Evolutionary conservation across 1,140 invertebrate genomes (phyloP).

Genomic region (Brachionus koreanus): DNA sequence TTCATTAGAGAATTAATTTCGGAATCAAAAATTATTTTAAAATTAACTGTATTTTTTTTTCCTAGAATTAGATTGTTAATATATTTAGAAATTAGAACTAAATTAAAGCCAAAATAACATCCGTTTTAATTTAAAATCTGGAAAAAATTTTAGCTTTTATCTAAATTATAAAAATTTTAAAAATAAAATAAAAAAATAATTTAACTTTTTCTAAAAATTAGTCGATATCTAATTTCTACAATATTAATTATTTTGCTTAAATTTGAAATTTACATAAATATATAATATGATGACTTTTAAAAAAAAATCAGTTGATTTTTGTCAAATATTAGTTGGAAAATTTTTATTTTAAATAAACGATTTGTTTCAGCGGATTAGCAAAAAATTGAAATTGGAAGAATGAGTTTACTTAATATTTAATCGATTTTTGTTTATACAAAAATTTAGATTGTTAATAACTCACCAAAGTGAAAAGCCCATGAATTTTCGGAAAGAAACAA

Average conservation of each 20-base stretch:
- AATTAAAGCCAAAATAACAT: no score
- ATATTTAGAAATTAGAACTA: background rate
- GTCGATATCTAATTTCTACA: background rate
- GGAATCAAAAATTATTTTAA: background rate
- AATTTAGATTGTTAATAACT: background rate
- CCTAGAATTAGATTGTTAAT: background rate
- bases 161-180: no score
- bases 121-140: no score
- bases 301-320: background rate
- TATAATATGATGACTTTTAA: no score
- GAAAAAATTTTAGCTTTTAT: no score
- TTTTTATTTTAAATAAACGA: background rate
- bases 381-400: background rate
- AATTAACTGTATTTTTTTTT: background rate
- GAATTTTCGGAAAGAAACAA: background rate
- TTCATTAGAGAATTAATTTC: background rate
- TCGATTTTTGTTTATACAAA: background rate
- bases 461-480: background rate
- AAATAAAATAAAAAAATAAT: background rate
- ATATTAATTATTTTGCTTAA: no score
- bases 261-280: no score
- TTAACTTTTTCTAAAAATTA: background rate
- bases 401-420: background rate
- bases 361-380: background rate
- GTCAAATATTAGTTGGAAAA: slow-evolving; percentile 2